These are phyloP conservation scores for Myripristis jacobus DNA, from an alignment of 2,797 vertebrate species.

Conservation along the genomic window DNA sequence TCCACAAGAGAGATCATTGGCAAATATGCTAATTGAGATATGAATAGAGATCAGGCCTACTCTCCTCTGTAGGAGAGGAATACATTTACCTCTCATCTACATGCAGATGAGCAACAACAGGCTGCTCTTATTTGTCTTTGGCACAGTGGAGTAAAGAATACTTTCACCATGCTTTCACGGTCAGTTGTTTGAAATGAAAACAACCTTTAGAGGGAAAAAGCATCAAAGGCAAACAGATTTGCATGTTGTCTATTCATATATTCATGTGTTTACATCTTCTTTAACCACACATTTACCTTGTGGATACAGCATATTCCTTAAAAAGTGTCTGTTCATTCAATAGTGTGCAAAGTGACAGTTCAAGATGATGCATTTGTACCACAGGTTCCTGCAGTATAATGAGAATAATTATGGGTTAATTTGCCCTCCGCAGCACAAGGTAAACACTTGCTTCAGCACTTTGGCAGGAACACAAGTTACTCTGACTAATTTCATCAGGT, in stretches of 20 bases:
- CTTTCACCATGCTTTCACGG: conserved; percentile 51
- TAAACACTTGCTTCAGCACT: neutral
- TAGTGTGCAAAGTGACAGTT: neutral
- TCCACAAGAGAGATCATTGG: conserved; percentile 67
- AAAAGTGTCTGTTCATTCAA: neutral
- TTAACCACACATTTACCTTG: neutral
- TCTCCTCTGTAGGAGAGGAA: conserved; percentile 70
- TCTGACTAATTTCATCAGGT: conserved; percentile 11
- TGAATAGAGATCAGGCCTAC: conserved; percentile 76
- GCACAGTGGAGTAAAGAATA: conserved; percentile 19
- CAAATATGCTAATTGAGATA: conserved; percentile 77
- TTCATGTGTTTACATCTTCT: conserved; percentile 29
- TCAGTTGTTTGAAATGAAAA: conserved; percentile 63
- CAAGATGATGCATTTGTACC: neutral
- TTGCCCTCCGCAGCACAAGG: conserved; percentile 13
- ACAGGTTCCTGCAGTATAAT: conserved; percentile 14
- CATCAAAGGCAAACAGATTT: conserved; percentile 35
- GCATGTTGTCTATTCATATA: conserved; percentile 26
- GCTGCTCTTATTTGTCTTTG: conserved; percentile 32
- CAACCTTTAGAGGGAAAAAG: neutral
- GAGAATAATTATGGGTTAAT: conserved; percentile 34
- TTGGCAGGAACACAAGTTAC: neutral
- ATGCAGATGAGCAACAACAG: conserved; percentile 74
- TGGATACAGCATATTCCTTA: neutral
- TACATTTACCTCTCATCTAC: conserved; percentile 78